Base-by-base conservation (phyloP, 2,888 invertebrate species). In the Lathronympha strigana region DNA sequence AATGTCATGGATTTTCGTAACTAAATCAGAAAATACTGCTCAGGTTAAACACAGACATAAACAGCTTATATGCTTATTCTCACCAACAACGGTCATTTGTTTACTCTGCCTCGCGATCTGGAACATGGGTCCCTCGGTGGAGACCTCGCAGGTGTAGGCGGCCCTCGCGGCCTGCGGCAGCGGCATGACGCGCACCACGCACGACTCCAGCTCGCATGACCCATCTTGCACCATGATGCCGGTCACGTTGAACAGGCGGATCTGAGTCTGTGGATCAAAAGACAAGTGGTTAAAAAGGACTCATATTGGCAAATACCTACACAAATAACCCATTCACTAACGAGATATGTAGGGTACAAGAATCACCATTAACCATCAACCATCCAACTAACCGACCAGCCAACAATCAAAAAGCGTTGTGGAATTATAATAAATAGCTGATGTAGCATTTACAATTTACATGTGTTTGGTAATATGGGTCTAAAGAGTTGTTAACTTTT, bases 51-150 rank as follows among this genome's bases (percentile, higher is more conserved):
- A n/a, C n/a, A n/a, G n/a, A n/a, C n/a, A n/a, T n/a, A n/a, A n/a
- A n/a, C n/a, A n/a, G n/a, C n/a, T n/a, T n/a, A n/a, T n/a, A 15
- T 28, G 11, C 0, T 2, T 11, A 51, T 25, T 66, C 87, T 88
- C 72, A 91, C 92, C 92, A 73, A 90, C 90, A 72, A 91, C 88
- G 69, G 89, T 91, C 92, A 92, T 91, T 36, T 89, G 90, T 68
- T 91, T 91, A 15, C 90, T 87, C 71, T 88, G 80, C 68, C 90
- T 82, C 4, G 86, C 90, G 58, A 92, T 91, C 70, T 85, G 88
- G 74, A 91, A 92, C 80, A 80, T 89, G 1, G 91, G 92, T 2
- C 91, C 91, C 72, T 91, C 92, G 0, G 91, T 90, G 1, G 92
- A 92, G 2, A 92, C 85, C 69, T 92, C 92, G 51, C 92, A 92